These are phyloP conservation scores for Melanaphis sacchari DNA, from an alignment of 1,140 invertebrate genomes.

Conservation along the genomic window DNA sequence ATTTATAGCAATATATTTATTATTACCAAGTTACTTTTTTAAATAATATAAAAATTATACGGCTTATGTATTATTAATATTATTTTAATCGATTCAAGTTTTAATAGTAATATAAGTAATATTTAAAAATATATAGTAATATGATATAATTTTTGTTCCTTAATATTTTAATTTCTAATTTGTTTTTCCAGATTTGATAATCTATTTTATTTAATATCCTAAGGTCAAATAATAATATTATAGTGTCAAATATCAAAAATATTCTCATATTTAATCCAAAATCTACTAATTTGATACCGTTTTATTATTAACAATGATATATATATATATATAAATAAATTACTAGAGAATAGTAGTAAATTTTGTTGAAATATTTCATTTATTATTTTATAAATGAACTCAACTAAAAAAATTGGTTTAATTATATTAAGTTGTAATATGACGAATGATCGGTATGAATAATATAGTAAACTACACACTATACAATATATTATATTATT, in stretches of 20 bases:
- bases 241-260: not conserved
- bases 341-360: not conserved
- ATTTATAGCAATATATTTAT: not conserved
- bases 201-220: no score
- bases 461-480: not conserved
- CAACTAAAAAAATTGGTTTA: not conserved
- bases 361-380: not conserved
- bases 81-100: not conserved
- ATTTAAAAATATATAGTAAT: no score
- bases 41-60: not conserved
- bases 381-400: not conserved
- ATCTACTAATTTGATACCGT: not conserved
- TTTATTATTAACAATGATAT: not conserved
- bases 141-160: no score
- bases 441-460: not conserved
- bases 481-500: not conserved
- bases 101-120: no score
- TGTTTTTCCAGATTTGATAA: no score
- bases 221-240: not conserved
- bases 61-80: not conserved
- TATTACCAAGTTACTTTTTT: not conserved
- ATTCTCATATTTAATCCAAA: not conserved
- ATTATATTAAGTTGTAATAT: not conserved
- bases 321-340: constrained; percentile 2
- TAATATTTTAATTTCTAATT: no score